Evolutionary conservation across 2,888 invertebrate species (phyloP).

Genomic region (Dione juno): DNA sequence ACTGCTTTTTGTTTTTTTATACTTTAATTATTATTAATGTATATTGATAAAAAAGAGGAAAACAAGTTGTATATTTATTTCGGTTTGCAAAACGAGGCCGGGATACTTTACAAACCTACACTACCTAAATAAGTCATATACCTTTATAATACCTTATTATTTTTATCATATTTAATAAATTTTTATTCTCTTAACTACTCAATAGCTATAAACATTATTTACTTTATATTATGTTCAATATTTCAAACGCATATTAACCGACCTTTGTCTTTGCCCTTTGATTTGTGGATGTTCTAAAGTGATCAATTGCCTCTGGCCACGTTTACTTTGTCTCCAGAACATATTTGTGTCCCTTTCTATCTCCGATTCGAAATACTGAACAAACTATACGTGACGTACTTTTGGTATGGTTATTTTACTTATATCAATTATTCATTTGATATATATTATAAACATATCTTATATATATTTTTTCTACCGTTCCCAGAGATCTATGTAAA

Average conservation of each 20-base stretch:
- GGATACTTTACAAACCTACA: too few relatives aligned
- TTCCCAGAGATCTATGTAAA: too few relatives aligned
- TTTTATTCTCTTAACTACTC: not conserved
- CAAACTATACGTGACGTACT: not conserved
- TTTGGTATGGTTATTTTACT: not conserved
- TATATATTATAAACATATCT: too few relatives aligned
- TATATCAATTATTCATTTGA: too few relatives aligned
- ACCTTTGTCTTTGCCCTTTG: conserved; percentile 74
- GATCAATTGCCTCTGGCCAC: conserved; percentile 67
- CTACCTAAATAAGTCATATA: not conserved
- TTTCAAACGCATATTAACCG: conserved; percentile 65
- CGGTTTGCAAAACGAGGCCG: too few relatives aligned
- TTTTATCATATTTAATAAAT: not conserved
- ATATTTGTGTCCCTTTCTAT: not conserved
- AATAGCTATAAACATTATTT: conserved; percentile 27
- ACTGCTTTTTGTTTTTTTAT: too few relatives aligned
- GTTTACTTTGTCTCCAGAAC: conserved; percentile 37
- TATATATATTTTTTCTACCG: too few relatives aligned
- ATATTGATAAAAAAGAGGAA: too few relatives aligned
- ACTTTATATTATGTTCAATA: conserved; percentile 38
- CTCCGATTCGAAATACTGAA: not conserved
- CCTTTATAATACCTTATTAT: not conserved
- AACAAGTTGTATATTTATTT: too few relatives aligned
- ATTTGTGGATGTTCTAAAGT: conserved; percentile 70
- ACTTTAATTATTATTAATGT: too few relatives aligned